These are phyloP conservation scores for Glossosoma conforme DNA, from an alignment of 1,140 invertebrate genomes.

Conservation along the genomic window DNA sequence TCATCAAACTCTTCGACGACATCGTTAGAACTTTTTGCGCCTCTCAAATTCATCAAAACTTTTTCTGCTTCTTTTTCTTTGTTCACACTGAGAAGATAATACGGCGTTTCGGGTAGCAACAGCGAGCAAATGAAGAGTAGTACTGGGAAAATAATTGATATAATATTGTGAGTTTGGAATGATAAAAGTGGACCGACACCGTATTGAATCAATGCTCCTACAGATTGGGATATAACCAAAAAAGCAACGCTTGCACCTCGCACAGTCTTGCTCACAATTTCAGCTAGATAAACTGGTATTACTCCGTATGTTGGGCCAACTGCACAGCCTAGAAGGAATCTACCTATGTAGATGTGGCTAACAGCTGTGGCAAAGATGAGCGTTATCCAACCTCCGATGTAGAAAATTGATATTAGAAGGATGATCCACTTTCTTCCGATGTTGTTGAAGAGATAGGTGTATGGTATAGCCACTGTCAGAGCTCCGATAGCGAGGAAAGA, in stretches of 20 bases:
- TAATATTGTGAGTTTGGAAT: slow-evolving; percentile 13
- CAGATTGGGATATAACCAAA: slow-evolving; percentile 56
- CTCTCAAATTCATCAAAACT: slow-evolving; percentile 24
- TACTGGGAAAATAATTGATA: slow-evolving; percentile 19
- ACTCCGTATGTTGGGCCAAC: slow-evolving; percentile 28
- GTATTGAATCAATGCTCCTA: slow-evolving; percentile 49
- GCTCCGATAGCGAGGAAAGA: slow-evolving; percentile 27
- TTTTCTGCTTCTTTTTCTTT: slow-evolving; percentile 14
- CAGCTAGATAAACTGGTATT: slow-evolving; percentile 50
- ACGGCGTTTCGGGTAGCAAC: slow-evolving; percentile 27
- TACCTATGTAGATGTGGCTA: slow-evolving; percentile 17
- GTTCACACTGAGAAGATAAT: slow-evolving; percentile 23
- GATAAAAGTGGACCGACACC: slow-evolving; percentile 41
- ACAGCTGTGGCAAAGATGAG: slow-evolving; percentile 20
- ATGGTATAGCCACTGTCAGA: slow-evolving; percentile 15
- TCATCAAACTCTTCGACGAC: slow-evolving; percentile 22
- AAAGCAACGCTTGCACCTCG: slow-evolving; percentile 58
- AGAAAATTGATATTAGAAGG: slow-evolving; percentile 9
- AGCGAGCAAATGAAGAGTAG: slow-evolving; percentile 16
- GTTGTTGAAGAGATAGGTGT: slow-evolving; percentile 22
- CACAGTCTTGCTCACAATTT: slow-evolving; percentile 55
- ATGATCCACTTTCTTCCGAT: slow-evolving; percentile 28
- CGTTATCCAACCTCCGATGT: slow-evolving; percentile 22
- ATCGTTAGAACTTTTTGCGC: slow-evolving; percentile 1
- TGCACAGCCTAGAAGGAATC: slow-evolving; percentile 27